These are phyloP conservation scores for Aphyosemion australe DNA, from an alignment of 2,113 vertebrate genomes.

Conservation along the genomic window DNA sequence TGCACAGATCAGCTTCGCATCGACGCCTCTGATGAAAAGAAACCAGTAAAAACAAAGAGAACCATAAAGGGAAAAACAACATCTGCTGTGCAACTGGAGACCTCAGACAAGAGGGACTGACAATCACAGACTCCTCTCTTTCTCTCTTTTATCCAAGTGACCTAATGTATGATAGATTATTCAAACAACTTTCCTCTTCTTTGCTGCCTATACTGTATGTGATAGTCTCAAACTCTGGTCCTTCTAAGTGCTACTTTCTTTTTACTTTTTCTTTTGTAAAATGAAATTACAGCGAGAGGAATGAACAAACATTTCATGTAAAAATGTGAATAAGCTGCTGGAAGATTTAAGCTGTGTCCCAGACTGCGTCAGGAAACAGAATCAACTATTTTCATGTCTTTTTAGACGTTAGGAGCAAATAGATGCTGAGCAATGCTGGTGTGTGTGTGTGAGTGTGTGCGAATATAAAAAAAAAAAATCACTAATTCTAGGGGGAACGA, in stretches of 20 bases:
- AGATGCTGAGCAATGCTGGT: conserved; percentile 15
- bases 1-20: conserved; percentile 25
- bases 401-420: conserved; percentile 33
- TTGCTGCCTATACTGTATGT: conserved; percentile 76
- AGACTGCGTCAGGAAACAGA: conserved; percentile 60
- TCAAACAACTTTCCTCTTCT: conserved; percentile 69
- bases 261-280: conserved; percentile 56
- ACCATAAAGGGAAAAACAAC: conserved; percentile 27
- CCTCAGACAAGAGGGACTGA: conserved; percentile 67
- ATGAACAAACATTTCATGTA: conserved; percentile 70
- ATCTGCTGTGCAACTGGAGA: conserved; percentile 53
- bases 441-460: conserved; percentile 20
- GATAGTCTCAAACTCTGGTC: conserved; percentile 72
- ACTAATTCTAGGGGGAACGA: neutral
- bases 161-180: conserved; percentile 74
- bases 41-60: conserved; percentile 8
- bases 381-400: conserved; percentile 46
- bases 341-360: conserved; percentile 63
- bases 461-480: conserved; percentile 13
- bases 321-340: conserved; percentile 75
- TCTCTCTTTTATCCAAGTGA: conserved; percentile 75
- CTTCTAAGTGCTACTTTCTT: conserved; percentile 71
- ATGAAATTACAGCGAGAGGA: conserved; percentile 56
- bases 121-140: conserved; percentile 76
- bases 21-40: conserved; percentile 31